A percentile compares a stretch with the other conserved stretches of the same genome.
These are phyloP conservation scores for Neosalanx taihuensis DNA, from an alignment of 2,797 vertebrate species.

Conservation along the genomic window DNA sequence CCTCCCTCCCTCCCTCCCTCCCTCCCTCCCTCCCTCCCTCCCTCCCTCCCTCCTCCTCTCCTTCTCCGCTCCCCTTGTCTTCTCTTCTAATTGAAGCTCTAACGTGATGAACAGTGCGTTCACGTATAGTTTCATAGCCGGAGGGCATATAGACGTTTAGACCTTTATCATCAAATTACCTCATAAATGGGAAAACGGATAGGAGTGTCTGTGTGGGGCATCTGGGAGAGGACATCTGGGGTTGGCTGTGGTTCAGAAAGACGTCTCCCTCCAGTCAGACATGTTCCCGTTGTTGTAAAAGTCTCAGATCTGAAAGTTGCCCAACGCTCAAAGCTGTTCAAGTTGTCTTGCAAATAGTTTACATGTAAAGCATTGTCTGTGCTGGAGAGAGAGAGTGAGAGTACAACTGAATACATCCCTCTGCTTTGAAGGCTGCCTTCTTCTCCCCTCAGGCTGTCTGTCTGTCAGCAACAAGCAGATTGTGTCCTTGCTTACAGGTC, in stretches of 20 bases:
- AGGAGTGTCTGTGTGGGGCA: slow-evolving; percentile 13
- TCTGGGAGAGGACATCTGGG: slow-evolving; percentile 3
- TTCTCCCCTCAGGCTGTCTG: slow-evolving; percentile 1
- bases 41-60: slow-evolving; percentile 5
- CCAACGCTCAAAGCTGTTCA: background rate
- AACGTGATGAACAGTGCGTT: slow-evolving; percentile 50
- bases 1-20: background rate
- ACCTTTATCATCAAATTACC: slow-evolving; percentile 44
- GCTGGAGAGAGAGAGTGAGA: background rate
- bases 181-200: slow-evolving; percentile 48
- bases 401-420: background rate
- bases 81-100: slow-evolving; percentile 51
- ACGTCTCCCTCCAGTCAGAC: background rate
- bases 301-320: too few species aligned
- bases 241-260: background rate
- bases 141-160: slow-evolving; percentile 41
- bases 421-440: background rate
- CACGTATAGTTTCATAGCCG: slow-evolving; percentile 43
- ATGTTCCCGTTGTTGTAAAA: background rate
- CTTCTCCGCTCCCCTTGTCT: background rate
- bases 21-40: slow-evolving; percentile 11
- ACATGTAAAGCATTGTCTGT: background rate
- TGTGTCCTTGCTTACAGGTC: background rate
- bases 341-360: slow-evolving; percentile 7
- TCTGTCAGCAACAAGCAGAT: background rate